These are phyloP conservation scores for Macaca nemestrina DNA, from an alignment of 2,113 vertebrate species.

Conservation along the genomic window DNA sequence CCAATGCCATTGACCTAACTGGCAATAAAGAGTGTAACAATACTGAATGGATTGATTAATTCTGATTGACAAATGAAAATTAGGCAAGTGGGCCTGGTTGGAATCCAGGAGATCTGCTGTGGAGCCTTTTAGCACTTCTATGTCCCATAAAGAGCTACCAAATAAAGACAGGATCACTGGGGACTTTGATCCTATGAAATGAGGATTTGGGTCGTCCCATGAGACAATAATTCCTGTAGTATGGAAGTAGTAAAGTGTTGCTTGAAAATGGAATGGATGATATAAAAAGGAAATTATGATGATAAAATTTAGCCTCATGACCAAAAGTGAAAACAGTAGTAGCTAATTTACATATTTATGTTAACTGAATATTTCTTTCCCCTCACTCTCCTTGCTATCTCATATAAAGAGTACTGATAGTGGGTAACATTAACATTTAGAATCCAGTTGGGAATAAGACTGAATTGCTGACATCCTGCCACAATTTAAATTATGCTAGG, in stretches of 20 bases:
- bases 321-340: not conserved
- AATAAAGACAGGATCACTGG: not conserved
- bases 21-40: not conserved
- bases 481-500: not conserved
- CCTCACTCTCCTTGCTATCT: not conserved
- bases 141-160: not conserved
- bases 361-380: not conserved
- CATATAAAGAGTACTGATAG: not conserved
- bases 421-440: not conserved
- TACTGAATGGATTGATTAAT: not conserved
- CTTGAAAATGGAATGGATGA: not conserved
- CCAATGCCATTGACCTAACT: not conserved
- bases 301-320: not conserved
- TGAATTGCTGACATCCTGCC: not conserved
- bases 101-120: not conserved
- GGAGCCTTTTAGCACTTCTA: not conserved
- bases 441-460: not conserved
- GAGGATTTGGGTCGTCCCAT: not conserved
- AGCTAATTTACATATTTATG: not conserved
- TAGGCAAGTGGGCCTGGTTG: not conserved
- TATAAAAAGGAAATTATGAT: not conserved
- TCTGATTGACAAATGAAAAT: slow-evolving; percentile 35
- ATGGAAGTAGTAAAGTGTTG: not conserved
- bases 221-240: not conserved
- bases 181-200: not conserved